Percentiles rank a stretch among this genome's conserved stretches.
phyloP scores from a whole-genome alignment of 2,797 vertebrate genomes.

The Hafferia zeledoni region DNA sequence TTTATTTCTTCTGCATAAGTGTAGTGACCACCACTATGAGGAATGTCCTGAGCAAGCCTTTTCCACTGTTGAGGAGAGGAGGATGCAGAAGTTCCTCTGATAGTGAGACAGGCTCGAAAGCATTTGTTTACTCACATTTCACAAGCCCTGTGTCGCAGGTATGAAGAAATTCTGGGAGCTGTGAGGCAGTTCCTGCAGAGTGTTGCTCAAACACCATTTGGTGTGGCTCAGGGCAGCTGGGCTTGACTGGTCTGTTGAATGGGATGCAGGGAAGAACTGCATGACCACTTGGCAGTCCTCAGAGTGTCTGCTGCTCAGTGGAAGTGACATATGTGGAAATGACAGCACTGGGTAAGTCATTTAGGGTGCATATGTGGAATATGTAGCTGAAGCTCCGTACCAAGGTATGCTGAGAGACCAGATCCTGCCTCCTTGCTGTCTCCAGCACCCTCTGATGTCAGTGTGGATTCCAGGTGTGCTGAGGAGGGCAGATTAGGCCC shows the following conservation, averaged over 20 bases:
- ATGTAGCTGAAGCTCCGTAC: not conserved
- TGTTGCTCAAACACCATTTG: not conserved
- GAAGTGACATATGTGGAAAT: fast-evolving
- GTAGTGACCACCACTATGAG: not conserved
- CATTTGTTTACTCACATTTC: not conserved
- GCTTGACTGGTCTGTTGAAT: not conserved
- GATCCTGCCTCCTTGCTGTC: not conserved
- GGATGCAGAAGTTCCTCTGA: not conserved
- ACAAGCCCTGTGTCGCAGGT: not conserved
- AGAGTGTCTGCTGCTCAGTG: not conserved
- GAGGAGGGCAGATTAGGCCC: not conserved
- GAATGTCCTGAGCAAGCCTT: not conserved
- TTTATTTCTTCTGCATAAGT: not conserved
- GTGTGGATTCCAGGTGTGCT: not conserved
- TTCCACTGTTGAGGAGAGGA: not conserved
- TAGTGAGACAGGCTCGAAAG: not conserved
- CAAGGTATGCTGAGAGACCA: not conserved
- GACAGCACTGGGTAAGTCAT: not conserved
- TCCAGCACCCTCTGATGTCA: not conserved
- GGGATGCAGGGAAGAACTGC: not conserved
- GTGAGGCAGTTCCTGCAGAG: not conserved
- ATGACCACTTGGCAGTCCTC: not conserved
- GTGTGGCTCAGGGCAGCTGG: not conserved
- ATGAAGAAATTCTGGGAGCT: not conserved
- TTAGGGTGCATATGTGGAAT: not conserved